Conservation (phyloP, 2,113 vertebrate genomes). For the Ramphastos sulfuratus region DNA sequence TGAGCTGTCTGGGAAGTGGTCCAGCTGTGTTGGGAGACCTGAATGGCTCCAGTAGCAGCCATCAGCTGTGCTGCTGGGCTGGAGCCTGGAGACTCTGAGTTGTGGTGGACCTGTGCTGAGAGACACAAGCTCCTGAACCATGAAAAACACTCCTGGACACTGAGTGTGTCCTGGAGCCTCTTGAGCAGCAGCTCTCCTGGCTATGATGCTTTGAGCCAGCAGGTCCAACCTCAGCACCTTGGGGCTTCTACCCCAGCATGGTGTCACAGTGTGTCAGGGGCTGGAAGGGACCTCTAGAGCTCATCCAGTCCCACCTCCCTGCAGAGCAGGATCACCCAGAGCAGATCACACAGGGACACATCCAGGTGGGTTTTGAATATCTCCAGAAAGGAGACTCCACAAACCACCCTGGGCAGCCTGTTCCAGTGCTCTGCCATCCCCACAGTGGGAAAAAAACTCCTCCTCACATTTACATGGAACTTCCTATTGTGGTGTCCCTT, state of each 20-base stretch:
- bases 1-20: not conserved
- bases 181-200: not conserved
- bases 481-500: not conserved
- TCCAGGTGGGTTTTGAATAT: too few species aligned
- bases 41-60: not conserved
- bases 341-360: too few species aligned
- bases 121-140: fast-evolving
- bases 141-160: not conserved
- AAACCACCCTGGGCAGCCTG: too few species aligned
- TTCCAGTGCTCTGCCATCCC: too few species aligned
- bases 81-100: not conserved
- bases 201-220: not conserved
- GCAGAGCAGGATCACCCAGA: too few species aligned
- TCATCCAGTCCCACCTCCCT: too few species aligned
- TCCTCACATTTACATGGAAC: too few species aligned
- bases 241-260: not conserved
- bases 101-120: not conserved
- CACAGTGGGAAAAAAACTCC: too few species aligned
- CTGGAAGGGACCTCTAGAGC: too few species aligned
- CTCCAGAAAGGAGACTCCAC: too few species aligned
- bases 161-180: not conserved
- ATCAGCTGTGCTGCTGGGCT: not conserved
- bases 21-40: not conserved
- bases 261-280: too few species aligned
- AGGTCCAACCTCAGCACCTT: not conserved